Evolutionary conservation across 1,140 invertebrate species (phyloP).

Genomic region (Planococcus citri): DNA sequence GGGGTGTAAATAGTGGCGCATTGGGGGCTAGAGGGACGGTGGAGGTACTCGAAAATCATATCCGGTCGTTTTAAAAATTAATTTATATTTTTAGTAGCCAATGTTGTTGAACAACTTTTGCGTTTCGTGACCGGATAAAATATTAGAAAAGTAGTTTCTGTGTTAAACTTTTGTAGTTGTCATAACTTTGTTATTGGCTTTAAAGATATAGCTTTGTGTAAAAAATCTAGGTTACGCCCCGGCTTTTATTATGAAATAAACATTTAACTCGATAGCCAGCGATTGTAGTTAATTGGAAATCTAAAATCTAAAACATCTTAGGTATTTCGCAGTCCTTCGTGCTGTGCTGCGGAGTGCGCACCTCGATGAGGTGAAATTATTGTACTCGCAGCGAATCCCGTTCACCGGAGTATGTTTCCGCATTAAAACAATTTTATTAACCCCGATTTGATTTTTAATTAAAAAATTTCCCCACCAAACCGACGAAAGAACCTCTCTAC

Average conservation of each 20-base stretch:
- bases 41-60: neutral
- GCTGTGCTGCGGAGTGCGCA: no score
- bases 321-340: neutral
- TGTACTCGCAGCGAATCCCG: neutral
- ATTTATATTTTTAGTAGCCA: slow-evolving; percentile 8
- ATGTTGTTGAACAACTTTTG: slow-evolving; percentile 7
- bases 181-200: slow-evolving; percentile 18
- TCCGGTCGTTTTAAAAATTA: neutral
- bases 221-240: slow-evolving; percentile 16
- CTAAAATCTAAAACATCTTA: slow-evolving; percentile 11
- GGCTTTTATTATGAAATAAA: slow-evolving; percentile 20
- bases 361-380: no score
- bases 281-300: slow-evolving; percentile 17
- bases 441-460: slow-evolving; percentile 3
- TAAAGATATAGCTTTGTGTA: slow-evolving; percentile 8
- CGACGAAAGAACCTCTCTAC: neutral
- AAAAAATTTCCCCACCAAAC: neutral
- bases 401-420: neutral
- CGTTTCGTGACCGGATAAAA: slow-evolving; percentile 2
- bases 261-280: neutral
- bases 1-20: no score
- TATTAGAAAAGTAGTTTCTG: slow-evolving; percentile 3
- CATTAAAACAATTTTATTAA: neutral
- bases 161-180: slow-evolving; percentile 18
- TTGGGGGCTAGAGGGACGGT: no score